A percentile compares a stretch with the other conserved stretches of the same genome.
These are phyloP conservation scores for Bubo bubo DNA, from an alignment of 2,113 vertebrate species.

Conservation along the genomic window DNA sequence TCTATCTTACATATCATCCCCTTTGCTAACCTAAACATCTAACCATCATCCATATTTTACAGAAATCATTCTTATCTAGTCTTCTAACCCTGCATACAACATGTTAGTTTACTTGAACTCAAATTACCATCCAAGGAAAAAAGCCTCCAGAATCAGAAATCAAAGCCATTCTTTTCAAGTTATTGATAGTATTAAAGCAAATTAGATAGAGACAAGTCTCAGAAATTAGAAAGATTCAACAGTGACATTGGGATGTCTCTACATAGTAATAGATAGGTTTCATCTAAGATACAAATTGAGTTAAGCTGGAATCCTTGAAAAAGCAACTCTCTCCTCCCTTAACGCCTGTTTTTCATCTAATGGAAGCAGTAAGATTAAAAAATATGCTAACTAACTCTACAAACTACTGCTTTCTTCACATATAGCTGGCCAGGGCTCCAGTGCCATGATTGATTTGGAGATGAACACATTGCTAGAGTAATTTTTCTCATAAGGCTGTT, in stretches of 20 bases:
- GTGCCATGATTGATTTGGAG: neutral
- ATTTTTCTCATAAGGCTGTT: neutral
- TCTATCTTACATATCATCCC: neutral
- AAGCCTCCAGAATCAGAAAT: neutral
- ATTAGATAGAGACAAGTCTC: neutral
- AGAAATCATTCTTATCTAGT: neutral
- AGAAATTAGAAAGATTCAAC: neutral
- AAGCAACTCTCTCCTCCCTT: neutral
- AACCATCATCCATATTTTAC: neutral
- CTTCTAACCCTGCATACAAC: neutral
- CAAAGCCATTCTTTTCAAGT: neutral
- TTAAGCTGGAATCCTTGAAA: neutral
- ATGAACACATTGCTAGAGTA: neutral
- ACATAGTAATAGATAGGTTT: neutral
- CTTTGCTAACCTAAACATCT: neutral
- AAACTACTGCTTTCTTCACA: neutral
- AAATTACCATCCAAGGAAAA: neutral
- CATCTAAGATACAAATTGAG: neutral
- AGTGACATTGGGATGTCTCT: neutral
- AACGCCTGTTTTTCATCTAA: neutral
- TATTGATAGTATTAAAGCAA: neutral
- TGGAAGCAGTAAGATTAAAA: neutral
- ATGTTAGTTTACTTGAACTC: neutral
- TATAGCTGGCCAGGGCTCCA: neutral
- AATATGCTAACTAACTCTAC: neutral